Percentiles rank a stretch among this genome's conserved stretches.
phyloP scores from a whole-genome alignment of 2,888 invertebrate genomes.

The Sphaerophoria taeniata region DNA sequence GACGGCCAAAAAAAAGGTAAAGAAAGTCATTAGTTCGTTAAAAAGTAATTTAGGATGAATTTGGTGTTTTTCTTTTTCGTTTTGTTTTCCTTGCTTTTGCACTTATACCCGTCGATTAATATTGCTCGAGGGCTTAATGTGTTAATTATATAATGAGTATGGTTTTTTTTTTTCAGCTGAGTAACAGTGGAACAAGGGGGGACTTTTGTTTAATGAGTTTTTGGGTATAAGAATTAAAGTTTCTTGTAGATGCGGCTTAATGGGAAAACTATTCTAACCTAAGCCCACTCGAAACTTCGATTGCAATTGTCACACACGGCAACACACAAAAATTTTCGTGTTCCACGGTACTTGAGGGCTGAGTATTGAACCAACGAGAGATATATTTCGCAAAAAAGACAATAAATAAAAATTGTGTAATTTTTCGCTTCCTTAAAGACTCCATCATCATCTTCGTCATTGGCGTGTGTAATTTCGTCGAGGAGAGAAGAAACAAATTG shows the following conservation, averaged over 20 bases:
- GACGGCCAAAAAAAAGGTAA: conserved; percentile 65
- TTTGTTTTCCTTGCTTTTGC: conserved; percentile 34
- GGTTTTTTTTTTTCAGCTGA: conserved; percentile 47
- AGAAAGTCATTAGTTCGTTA: conserved; percentile 76
- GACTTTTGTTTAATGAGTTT: conserved; percentile 43
- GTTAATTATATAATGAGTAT: conserved; percentile 76
- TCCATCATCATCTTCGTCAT: conserved; percentile 41
- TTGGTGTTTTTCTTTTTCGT: conserved; percentile 44
- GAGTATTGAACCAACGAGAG: no score
- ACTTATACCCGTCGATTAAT: conserved; percentile 69
- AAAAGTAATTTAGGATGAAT: conserved; percentile 76
- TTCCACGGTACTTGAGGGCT: no score
- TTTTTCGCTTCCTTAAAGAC: conserved; percentile 68
- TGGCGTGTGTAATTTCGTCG: conserved; percentile 68
- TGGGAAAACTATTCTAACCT: no score
- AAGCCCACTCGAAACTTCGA: not conserved
- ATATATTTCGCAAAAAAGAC: no score
- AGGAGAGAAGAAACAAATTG: conserved; percentile 38
- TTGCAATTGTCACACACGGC: not conserved
- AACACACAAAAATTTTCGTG: not conserved
- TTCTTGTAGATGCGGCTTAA: no score
- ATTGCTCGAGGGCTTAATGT: conserved; percentile 75
- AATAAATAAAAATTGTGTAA: conserved; percentile 50
- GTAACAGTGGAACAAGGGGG: conserved; percentile 41
- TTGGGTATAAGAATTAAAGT: not conserved